Conservation (phyloP, 2,113 vertebrate species). For the Siniperca knerii region DNA sequence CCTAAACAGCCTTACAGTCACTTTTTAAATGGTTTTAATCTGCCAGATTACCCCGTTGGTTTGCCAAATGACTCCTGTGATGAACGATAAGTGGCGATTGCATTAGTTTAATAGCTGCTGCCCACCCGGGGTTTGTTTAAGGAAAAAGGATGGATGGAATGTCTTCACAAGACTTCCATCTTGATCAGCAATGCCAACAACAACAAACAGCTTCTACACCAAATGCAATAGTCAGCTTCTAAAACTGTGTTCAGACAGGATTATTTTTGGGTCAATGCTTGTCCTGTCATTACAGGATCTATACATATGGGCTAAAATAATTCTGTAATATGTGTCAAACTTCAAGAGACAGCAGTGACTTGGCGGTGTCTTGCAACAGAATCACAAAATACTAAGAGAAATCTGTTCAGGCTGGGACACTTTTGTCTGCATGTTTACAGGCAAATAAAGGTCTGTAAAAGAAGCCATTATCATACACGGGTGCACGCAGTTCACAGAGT, state of each 20-base stretch:
- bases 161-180: slow-evolving; percentile 35
- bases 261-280: not conserved
- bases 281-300: not conserved
- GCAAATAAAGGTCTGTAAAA: slow-evolving; percentile 13
- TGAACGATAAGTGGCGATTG: slow-evolving; percentile 63
- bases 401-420: not conserved
- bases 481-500: not conserved
- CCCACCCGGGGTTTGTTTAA: slow-evolving; percentile 59
- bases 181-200: slow-evolving; percentile 20
- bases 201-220: slow-evolving; percentile 2
- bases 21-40: slow-evolving; percentile 70
- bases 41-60: slow-evolving; percentile 55
- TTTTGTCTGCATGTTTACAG: slow-evolving; percentile 10
- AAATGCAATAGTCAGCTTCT: not conserved
- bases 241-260: not conserved
- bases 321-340: not conserved
- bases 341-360: not conserved
- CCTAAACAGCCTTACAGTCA: slow-evolving; percentile 59
- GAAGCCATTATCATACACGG: not conserved
- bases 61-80: slow-evolving; percentile 63
- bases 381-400: not conserved
- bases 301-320: not conserved
- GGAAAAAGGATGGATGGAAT: slow-evolving; percentile 40
- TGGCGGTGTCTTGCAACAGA: not conserved
- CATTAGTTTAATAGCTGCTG: slow-evolving; percentile 72